Evolutionary conservation across 2,888 invertebrate genomes (phyloP).

Genomic region (Tipula confusa): DNA sequence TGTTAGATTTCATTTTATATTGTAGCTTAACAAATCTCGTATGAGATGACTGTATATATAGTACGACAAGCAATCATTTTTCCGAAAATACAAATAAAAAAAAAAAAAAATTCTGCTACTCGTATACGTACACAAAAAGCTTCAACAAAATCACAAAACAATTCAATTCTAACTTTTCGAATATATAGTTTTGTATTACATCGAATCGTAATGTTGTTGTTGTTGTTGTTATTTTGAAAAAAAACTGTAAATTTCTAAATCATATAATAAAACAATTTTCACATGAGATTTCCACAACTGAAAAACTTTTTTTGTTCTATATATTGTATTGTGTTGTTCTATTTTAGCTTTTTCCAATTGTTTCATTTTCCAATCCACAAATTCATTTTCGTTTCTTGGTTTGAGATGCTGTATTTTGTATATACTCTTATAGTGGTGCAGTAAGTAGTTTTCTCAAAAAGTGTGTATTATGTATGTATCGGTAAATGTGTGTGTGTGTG

Average conservation of each 20-base stretch:
- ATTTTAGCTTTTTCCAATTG: not conserved
- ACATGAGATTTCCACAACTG: not conserved
- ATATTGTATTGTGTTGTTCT: no score
- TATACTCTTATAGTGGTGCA: not conserved
- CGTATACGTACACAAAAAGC: not conserved
- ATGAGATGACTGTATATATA: not conserved
- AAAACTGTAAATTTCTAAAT: slow-evolving; percentile 3
- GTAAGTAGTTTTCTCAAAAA: not conserved
- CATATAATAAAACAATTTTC: slow-evolving; percentile 20
- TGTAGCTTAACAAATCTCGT: not conserved
- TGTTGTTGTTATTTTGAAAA: not conserved
- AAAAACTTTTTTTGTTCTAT: not conserved
- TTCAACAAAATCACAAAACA: not conserved
- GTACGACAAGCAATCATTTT: not conserved
- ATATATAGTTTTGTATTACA: slow-evolving; percentile 3
- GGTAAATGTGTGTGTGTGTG: not conserved
- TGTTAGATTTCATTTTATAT: not conserved
- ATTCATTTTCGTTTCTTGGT: not conserved
- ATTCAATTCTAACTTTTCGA: not conserved
- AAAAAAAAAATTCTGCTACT: no score
- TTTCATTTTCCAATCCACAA: slow-evolving; percentile 20
- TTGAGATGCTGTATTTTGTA: not conserved
- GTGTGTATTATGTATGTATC: no score
- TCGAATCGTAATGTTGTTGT: not conserved
- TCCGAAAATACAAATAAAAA: not conserved